Conservation (phyloP, 30 jellyfish, hydroid and myxozoan species). For the Turritopsis dohrnii region DNA sequence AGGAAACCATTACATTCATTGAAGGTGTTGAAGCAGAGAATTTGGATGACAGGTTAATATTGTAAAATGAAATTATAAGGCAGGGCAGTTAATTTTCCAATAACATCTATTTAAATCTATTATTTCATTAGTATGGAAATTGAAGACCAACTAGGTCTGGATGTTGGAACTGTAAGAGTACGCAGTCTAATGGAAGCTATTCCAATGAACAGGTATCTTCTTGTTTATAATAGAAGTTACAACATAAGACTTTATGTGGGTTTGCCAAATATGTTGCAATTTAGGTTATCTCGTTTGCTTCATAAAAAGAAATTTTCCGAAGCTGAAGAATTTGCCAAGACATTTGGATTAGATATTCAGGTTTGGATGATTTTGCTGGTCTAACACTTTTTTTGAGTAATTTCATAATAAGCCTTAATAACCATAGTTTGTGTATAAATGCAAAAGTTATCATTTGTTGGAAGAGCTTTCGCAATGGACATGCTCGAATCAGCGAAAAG, state of each 20-base stretch:
- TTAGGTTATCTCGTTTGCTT: constrained; percentile 77
- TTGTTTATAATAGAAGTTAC: neutral
- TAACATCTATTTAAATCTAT: neutral
- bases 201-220: constrained; percentile 78
- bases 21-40: constrained; percentile 88
- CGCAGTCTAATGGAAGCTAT: constrained; percentile 89
- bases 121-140: constrained; percentile 29
- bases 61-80: neutral
- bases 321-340: constrained; percentile 91
- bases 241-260: neutral
- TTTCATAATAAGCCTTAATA: neutral
- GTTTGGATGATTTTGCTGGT: constrained; percentile 31
- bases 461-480: constrained; percentile 78
- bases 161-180: constrained; percentile 65
- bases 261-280: too few species aligned
- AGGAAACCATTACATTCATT: constrained; percentile 83
- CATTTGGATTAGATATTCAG: constrained; percentile 73
- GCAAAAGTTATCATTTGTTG: constrained; percentile 43
- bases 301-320: constrained; percentile 77
- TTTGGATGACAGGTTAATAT: constrained; percentile 68
- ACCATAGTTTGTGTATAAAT: constrained; percentile 60
- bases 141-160: constrained; percentile 26
- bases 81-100: neutral
- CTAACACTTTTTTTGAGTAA: neutral
- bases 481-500: neutral